A percentile compares a stretch with the other conserved stretches of the same genome.
phyloP scores from a whole-genome alignment of 2,888 invertebrate genomes.

The Watsonalla cultraria region DNA sequence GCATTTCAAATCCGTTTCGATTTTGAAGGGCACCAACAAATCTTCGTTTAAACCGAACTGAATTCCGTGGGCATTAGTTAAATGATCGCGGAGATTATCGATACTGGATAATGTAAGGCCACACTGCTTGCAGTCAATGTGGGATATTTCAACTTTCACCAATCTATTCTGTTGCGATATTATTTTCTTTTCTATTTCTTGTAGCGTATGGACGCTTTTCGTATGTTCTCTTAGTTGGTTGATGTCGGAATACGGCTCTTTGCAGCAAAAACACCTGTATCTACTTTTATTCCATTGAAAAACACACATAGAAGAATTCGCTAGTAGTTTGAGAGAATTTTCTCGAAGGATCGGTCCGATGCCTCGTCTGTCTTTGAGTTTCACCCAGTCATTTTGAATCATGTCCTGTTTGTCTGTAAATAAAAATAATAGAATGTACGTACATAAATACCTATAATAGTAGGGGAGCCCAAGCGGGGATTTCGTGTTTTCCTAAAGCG shows the following conservation, averaged over 20 bases:
- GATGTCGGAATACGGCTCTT: slow-evolving; percentile 53
- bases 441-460: neutral
- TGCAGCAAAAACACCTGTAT: slow-evolving; percentile 62
- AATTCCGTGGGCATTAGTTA: slow-evolving; percentile 35
- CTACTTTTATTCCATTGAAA: slow-evolving; percentile 67
- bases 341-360: slow-evolving; percentile 46
- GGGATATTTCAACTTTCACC: slow-evolving; percentile 60
- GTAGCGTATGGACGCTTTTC: slow-evolving; percentile 30
- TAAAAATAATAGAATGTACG: slow-evolving; percentile 3
- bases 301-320: slow-evolving; percentile 53
- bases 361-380: slow-evolving; percentile 45
- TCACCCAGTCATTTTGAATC: slow-evolving; percentile 32
- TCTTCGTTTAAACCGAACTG: slow-evolving; percentile 38
- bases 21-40: slow-evolving; percentile 56
- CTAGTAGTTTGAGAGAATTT: slow-evolving; percentile 73
- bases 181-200: slow-evolving; percentile 53
- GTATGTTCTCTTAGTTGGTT: slow-evolving; percentile 45
- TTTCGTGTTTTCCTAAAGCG: no score
- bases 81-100: slow-evolving; percentile 35
- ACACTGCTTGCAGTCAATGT: slow-evolving; percentile 52
- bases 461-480: no score
- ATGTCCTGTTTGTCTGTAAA: slow-evolving; percentile 5
- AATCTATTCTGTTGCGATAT: slow-evolving; percentile 55
- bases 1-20: slow-evolving; percentile 43
- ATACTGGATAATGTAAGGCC: slow-evolving; percentile 25